Base-by-base conservation (phyloP, 2,797 vertebrate species). In the Parotocinclus haroldoi region DNA sequence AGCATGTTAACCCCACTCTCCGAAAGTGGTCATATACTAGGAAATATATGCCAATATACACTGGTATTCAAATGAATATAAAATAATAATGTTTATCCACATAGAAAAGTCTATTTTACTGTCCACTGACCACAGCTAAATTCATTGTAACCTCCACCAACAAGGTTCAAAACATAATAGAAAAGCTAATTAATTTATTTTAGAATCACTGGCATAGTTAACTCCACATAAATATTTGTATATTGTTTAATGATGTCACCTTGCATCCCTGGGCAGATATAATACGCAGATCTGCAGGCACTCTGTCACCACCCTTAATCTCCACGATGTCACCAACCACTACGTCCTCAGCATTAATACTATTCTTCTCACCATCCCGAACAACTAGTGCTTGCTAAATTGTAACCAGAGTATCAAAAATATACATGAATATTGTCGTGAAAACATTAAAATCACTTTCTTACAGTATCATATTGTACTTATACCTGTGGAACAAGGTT, bases 231-330 rank as follows among this genome's bases (percentile, higher is more conserved):
- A 27, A 27, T 27, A 27, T 27, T 27, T 27, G 27, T 27, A 27
- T 42, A 11, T 3, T 9, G 40, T 42, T 59, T 60, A 52, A 18
- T 2, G 0, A 17, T 42, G 36, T 7, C 44, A 96, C 96, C 93
- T 98, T 98, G 86, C 96, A 98, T 75, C 95, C 96, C 0, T 94
- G 90, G 3, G 96, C 93, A 50, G 93, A 93, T 74, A 97, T 77
- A 62, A 98, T 76, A 18, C 96, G 85, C 77, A 98, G 86, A 76
- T 98, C 96, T 0, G 96, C 96, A 0, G 96, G 96, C 68, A 98
- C 94, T 76, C 96, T 84, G 84, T 98, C 96, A 61, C 96, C 96
- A 38, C 96, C 96, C 69, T 98, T 98, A 58, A 98, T 95, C 73
- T 98, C 96, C 71, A 98, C 95, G 39, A 98, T 82, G 73, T 98